Conservation (phyloP, 1,140 invertebrate species). For the Harpegnathos saltator region DNA sequence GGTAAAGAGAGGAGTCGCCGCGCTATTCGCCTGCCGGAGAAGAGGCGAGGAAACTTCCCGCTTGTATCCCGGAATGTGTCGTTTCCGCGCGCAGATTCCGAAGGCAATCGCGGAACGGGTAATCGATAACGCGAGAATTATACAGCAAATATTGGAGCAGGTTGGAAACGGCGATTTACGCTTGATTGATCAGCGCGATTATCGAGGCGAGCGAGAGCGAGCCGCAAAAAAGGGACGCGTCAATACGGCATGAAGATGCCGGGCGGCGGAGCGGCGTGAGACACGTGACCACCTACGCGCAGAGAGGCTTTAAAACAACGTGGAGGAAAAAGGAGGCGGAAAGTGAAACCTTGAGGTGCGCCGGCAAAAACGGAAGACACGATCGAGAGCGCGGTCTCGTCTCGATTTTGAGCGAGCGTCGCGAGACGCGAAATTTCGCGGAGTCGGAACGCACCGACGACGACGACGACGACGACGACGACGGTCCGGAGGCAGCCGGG, state of each 20-base stretch:
- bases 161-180: slow-evolving; percentile 6
- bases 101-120: slow-evolving; percentile 4
- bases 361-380: slow-evolving; percentile 34
- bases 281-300: slow-evolving; percentile 42
- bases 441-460: no score
- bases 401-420: slow-evolving; percentile 23
- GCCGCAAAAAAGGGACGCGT: neutral
- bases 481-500: no score
- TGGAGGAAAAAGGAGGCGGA: slow-evolving; percentile 6
- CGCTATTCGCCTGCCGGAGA: neutral
- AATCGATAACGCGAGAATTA: slow-evolving; percentile 30
- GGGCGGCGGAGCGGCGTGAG: neutral
- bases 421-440: slow-evolving; percentile 6
- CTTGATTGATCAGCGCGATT: slow-evolving; percentile 8
- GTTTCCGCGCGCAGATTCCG: neutral
- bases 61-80: neutral
- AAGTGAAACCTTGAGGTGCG: slow-evolving; percentile 55
- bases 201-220: neutral
- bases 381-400: slow-evolving; percentile 14
- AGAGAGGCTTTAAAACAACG: slow-evolving; percentile 40
- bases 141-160: slow-evolving; percentile 1
- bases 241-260: neutral
- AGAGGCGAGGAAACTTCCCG: neutral
- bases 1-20: no score
- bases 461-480: no score